Evolutionary conservation across 2,888 invertebrate genomes (phyloP).

Genomic region (Neoascia interrupta): DNA sequence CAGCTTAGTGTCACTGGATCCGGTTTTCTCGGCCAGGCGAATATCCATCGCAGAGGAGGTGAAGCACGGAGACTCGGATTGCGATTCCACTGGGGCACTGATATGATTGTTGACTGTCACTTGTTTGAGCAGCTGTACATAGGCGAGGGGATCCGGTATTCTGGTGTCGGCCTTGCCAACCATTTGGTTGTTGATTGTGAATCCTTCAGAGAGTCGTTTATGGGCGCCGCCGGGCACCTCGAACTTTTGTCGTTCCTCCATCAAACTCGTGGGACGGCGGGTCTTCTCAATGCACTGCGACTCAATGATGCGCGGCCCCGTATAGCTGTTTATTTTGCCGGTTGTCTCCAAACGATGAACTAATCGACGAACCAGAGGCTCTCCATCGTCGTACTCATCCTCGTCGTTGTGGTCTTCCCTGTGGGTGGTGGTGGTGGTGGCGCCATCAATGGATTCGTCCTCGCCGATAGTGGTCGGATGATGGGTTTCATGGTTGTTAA

Average conservation of each 20-base stretch:
- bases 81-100: constrained; percentile 71
- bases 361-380: constrained; percentile 78
- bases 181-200: constrained; percentile 80
- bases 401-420: constrained; percentile 32
- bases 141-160: constrained; percentile 41
- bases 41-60: constrained; percentile 75
- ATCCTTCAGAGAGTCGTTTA: constrained; percentile 53
- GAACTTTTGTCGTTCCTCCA: constrained; percentile 49
- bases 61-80: constrained; percentile 40
- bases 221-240: constrained; percentile 18
- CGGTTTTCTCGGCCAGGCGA: constrained; percentile 71
- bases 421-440: neutral
- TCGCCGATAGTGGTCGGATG: constrained; percentile 58
- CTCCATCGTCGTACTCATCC: constrained; percentile 66
- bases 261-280: constrained; percentile 45
- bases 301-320: constrained; percentile 73
- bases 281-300: constrained; percentile 73
- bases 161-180: constrained; percentile 65
- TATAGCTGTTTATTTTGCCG: constrained; percentile 70
- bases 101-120: constrained; percentile 80
- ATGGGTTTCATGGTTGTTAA: constrained; percentile 20
- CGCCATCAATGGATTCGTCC: constrained; percentile 36
- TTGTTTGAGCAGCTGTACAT: constrained; percentile 72
- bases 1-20: constrained; percentile 22
- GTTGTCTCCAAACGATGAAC: constrained; percentile 78